Evolutionary conservation across 2,113 vertebrate species (phyloP), one percentile per base, ranked within the genome.

Genomic region (Alethe castanea): DNA sequence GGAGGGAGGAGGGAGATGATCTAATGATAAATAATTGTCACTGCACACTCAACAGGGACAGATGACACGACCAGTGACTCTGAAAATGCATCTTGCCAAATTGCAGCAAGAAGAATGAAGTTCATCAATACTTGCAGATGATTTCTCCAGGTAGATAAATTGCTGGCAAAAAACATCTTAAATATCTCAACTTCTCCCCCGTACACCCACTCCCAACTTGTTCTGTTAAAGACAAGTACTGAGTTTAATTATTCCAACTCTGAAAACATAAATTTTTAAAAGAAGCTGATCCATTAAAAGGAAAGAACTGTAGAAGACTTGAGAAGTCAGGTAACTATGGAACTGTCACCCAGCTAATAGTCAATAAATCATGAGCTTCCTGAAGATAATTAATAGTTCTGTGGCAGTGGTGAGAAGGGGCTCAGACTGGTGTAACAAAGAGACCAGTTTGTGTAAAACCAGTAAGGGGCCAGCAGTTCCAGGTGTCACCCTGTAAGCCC

Each of bases 141-240:
- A 81, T 86, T 93, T 80, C 81, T 57, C 48, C 69, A 96, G 90
- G 76, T 90, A 92, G 90, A 84, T 81, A 86, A 86, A 90, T 5
- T 74, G 45, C 52, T 87, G 60, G 28, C 31, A 65, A 53, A 84
- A 92, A 88, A 24, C 19, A 67, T 67, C 69, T 94, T 81, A 56
- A 86, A 77, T 91, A 90, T 40, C 67, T 92, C n/a, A 2, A 29
- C 76, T 93, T 93, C 83, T 89, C 74, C 82, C 71, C 70, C 73
- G 0, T 50, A 90, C 67, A 91, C 83, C 86, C 94, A 93, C 88
- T 94, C 47, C 61, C 64, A 95, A 57, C 71, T 94, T 88, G 48
- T 81, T 93, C 94, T 81, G 48, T 73, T 71, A 85, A 80, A 86
- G 79, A 45, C 66, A 81, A 91, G 78, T 18, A 81, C 38, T 61